Conservation (phyloP, 2,888 invertebrate genomes). For the Troides helena region DNA sequence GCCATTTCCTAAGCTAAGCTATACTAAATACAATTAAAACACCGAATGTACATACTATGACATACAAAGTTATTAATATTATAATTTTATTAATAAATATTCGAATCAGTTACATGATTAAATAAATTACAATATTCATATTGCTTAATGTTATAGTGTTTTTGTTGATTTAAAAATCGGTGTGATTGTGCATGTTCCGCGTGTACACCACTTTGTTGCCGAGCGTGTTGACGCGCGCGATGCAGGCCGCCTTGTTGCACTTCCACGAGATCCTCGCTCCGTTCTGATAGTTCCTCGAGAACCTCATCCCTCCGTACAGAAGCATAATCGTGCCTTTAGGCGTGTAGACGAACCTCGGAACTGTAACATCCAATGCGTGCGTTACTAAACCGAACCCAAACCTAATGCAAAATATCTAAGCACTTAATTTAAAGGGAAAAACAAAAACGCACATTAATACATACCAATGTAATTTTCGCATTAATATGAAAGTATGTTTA, state of each 20-base stretch:
- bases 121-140: neutral
- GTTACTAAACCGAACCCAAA: neutral
- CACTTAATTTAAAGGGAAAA: neutral
- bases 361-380: conserved; percentile 32
- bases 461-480: too few relatives aligned
- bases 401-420: neutral
- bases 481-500: too few relatives aligned
- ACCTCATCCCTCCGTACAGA: conserved; percentile 44
- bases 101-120: neutral
- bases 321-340: conserved; percentile 50
- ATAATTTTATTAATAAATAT: neutral
- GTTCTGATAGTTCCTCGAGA: conserved; percentile 57
- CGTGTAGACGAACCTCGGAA: conserved; percentile 41
- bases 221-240: conserved; percentile 50
- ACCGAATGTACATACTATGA: neutral
- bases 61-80: neutral
- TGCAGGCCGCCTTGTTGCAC: conserved; percentile 54
- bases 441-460: neutral
- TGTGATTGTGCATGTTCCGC: conserved; percentile 50
- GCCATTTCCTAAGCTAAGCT: neutral
- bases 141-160: neutral
- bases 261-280: conserved; percentile 53
- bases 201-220: conserved; percentile 42
- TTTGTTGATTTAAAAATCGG: neutral
- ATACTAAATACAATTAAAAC: neutral